Conservation (phyloP, 2,888 invertebrate genomes). For the Unio delphinus region DNA sequence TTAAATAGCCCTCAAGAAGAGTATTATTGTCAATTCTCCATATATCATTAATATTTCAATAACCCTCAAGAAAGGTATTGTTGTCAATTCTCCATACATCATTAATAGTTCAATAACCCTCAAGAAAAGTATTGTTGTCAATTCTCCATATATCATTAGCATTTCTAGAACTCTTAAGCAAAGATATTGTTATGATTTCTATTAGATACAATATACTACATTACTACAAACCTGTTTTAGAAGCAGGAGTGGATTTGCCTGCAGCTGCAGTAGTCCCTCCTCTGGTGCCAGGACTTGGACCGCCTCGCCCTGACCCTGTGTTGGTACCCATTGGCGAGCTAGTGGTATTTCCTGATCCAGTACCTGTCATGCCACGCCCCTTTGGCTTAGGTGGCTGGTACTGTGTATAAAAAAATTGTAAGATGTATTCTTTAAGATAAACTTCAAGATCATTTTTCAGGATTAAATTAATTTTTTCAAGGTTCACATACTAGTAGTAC, state of each 20-base stretch:
- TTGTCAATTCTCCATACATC: no score
- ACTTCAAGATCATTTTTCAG: not conserved
- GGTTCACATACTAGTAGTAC: no score
- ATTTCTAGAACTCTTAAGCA: no score
- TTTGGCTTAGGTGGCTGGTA: slow-evolving; percentile 48
- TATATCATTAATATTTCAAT: no score
- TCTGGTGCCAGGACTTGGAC: slow-evolving; percentile 10
- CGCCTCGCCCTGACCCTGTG: slow-evolving; percentile 4
- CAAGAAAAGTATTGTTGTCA: no score
- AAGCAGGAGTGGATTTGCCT: slow-evolving; percentile 3
- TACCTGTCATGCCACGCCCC: not conserved
- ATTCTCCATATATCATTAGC: no score
- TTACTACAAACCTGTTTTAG: slow-evolving; percentile 14
- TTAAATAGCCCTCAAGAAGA: no score
- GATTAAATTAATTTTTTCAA: no score
- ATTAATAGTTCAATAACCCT: no score
- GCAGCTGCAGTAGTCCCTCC: slow-evolving; percentile 6
- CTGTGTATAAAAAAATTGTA: slow-evolving; percentile 28
- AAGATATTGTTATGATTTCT: no score
- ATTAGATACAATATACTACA: not conserved
- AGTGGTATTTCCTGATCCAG: slow-evolving; percentile 6
- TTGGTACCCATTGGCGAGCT: slow-evolving; percentile 7
- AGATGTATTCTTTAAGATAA: not conserved
- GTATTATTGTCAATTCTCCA: no score
- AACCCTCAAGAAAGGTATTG: no score